Conservation (phyloP, 2,797 vertebrate species). For the Pelodytes ibericus region DNA sequence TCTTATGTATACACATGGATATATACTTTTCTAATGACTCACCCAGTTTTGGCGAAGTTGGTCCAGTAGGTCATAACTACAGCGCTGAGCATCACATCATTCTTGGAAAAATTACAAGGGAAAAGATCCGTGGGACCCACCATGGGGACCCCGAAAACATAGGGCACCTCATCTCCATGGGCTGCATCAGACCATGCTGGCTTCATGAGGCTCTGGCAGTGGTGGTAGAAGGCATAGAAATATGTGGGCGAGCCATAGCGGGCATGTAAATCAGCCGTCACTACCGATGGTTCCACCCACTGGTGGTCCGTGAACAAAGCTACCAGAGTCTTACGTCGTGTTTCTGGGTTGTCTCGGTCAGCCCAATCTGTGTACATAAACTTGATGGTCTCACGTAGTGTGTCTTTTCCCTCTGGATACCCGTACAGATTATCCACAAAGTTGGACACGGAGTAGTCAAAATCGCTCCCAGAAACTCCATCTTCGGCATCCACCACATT, state of each 20-base stretch:
- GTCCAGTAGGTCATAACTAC: conserved; percentile 99
- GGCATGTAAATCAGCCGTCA: conserved; percentile 94
- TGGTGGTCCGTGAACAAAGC: conserved; percentile 98
- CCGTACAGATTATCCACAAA: conserved; percentile 98
- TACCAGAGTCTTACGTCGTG: conserved; percentile 93
- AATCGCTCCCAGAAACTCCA: conserved; percentile 95
- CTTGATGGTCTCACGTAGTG: conserved; percentile 95
- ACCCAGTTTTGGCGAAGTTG: conserved; percentile 99
- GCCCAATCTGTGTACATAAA: conserved; percentile 99
- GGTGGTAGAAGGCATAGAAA: conserved; percentile 98
- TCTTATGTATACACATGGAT: conserved; percentile 11
- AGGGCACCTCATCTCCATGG: conserved; percentile 97
- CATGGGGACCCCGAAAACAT: conserved; percentile 97
- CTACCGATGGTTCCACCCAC: conserved; percentile 97
- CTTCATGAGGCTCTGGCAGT: conserved; percentile 99
- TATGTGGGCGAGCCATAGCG: conserved; percentile 96
- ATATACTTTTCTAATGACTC: conserved; percentile 65
- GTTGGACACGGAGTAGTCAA: conserved; percentile 97
- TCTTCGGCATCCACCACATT: conserved; percentile 96
- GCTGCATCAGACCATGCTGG: conserved; percentile 96
- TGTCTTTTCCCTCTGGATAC: conserved; percentile 97
- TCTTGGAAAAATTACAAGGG: conserved; percentile 98
- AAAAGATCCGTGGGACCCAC: conserved; percentile 97
- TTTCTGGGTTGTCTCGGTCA: conserved; percentile 95
- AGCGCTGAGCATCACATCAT: conserved; percentile 96